Evolutionary conservation across 37 sponge, comb jelly and placozoan species (phyloP).

Genomic region (Aplysina aerophoba): DNA sequence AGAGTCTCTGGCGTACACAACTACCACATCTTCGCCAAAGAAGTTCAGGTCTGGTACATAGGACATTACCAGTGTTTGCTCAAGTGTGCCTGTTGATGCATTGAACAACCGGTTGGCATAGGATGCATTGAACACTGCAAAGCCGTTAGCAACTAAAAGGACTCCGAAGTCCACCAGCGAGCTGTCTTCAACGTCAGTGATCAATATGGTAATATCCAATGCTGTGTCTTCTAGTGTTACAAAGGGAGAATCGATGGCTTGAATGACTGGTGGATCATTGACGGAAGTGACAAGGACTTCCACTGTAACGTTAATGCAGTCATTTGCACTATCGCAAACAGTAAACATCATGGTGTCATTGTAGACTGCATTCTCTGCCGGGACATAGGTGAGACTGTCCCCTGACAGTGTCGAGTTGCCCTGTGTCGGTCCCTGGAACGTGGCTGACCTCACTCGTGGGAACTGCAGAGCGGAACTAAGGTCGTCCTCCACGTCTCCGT

Average conservation of each 20-base stretch:
- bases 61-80: conserved; percentile 55
- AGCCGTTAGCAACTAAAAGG: conserved; percentile 17
- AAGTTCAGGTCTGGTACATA: conserved; percentile 78
- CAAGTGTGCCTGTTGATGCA: conserved; percentile 15
- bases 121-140: background rate
- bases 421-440: no score
- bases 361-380: conserved; percentile 43
- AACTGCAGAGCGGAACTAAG: conserved; percentile 30
- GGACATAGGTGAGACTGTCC: conserved; percentile 31
- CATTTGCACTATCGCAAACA: conserved; percentile 69
- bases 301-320: conserved; percentile 44
- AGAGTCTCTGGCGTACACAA: conserved; percentile 58
- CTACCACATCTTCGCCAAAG: conserved; percentile 63
- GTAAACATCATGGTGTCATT: conserved; percentile 36
- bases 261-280: conserved; percentile 72
- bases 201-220: conserved; percentile 36
- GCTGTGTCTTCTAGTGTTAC: conserved; percentile 61
- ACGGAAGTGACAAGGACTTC: conserved; percentile 54
- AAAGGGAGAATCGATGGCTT: background rate
- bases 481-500: conserved; percentile 83
- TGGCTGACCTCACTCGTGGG: conserved; percentile 49
- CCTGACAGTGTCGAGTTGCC: no score
- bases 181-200: conserved; percentile 68
- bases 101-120: background rate
- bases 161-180: conserved; percentile 18